phyloP scores from a whole-genome alignment of 2,888 invertebrate genomes.

The Clusia tigrina region DNA sequence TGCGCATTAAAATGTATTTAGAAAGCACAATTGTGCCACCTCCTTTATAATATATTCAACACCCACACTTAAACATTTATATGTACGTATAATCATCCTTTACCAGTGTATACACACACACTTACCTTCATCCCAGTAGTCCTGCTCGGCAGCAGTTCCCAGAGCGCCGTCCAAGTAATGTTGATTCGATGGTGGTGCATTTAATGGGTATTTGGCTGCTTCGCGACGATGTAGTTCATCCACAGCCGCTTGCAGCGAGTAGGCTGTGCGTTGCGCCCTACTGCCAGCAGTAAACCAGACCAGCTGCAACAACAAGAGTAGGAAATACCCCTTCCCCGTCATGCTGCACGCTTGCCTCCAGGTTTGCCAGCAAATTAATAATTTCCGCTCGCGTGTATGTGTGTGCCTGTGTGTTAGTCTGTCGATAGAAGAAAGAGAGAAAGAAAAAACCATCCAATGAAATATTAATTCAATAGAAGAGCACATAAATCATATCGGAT shows the following conservation, averaged over 20 bases:
- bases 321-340: constrained; percentile 26
- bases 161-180: constrained; percentile 40
- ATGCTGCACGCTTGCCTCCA: constrained; percentile 21
- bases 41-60: too few relatives aligned
- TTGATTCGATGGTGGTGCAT: constrained; percentile 47
- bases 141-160: constrained; percentile 45
- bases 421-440: background rate
- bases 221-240: constrained; percentile 63
- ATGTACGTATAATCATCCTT: too few relatives aligned
- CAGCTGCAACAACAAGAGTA: constrained; percentile 35
- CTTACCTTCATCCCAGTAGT: constrained; percentile 63
- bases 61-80: background rate
- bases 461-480: too few relatives aligned
- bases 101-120: too few relatives aligned
- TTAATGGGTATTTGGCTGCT: constrained; percentile 53
- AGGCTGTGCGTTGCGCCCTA: constrained; percentile 51
- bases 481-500: too few relatives aligned
- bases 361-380: constrained; percentile 25
- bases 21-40: too few relatives aligned
- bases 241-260: constrained; percentile 62
- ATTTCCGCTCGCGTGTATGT: constrained; percentile 37
- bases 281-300: constrained; percentile 34
- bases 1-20: too few relatives aligned
- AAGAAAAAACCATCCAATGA: too few relatives aligned
- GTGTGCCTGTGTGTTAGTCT: background rate